A percentile compares a stretch with the other conserved stretches of the same genome.
Conservation (phyloP, 2,113 vertebrate genomes). For the Cavia porcellus region DNA sequence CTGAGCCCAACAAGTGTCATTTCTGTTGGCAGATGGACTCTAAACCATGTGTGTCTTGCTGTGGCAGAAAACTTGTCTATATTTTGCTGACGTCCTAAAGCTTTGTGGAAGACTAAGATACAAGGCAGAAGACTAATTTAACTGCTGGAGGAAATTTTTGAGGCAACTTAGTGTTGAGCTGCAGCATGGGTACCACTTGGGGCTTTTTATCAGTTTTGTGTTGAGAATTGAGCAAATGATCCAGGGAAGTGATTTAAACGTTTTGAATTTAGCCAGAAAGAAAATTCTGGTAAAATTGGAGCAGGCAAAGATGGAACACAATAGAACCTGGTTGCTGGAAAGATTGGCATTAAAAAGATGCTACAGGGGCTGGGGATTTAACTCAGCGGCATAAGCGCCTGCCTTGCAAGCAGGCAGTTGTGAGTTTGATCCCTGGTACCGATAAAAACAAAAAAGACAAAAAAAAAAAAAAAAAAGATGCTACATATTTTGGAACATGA, state of each 20-base stretch:
- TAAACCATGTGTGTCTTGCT: not conserved
- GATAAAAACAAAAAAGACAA: too few species aligned
- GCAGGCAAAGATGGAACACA: not conserved
- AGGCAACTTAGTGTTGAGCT: not conserved
- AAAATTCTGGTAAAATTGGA: not conserved
- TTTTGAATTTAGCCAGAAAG: not conserved
- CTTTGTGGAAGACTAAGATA: not conserved
- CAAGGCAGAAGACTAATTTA: not conserved
- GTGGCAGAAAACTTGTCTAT: not conserved
- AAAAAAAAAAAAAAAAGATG: not conserved
- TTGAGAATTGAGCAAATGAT: not conserved
- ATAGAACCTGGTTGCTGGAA: not conserved
- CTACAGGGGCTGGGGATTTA: too few species aligned
- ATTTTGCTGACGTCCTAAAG: not conserved
- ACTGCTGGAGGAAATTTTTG: not conserved
- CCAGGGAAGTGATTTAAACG: not conserved
- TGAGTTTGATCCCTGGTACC: too few species aligned
- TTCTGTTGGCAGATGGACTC: too few species aligned
- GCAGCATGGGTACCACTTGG: not conserved
- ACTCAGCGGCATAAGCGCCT: too few species aligned
- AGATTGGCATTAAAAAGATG: not conserved
- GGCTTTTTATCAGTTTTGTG: not conserved
- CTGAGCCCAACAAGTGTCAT: not conserved
- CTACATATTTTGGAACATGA: not conserved
- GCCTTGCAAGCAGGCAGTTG: too few species aligned